Conservation (phyloP, 2,113 vertebrate species). For the Okapia johnstoni region DNA sequence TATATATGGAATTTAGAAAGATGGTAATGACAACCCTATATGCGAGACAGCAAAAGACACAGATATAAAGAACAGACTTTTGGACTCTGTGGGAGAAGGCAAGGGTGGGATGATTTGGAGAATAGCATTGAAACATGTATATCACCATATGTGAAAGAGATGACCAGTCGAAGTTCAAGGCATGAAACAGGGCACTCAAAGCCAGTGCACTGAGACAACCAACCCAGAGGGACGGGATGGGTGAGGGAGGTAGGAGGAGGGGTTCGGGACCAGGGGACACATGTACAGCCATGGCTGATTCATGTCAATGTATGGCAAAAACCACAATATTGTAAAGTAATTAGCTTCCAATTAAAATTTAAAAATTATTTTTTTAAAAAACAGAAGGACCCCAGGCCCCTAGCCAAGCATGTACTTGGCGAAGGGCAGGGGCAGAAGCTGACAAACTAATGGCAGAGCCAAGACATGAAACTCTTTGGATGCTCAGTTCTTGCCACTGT, state of each 20-base stretch:
- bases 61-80: not conserved
- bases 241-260: not conserved
- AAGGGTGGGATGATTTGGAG: not conserved
- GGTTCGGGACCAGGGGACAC: not conserved
- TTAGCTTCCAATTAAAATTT: not conserved
- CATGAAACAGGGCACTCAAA: not conserved
- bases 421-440: fast-evolving
- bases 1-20: not conserved
- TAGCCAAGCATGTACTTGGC: fast-evolving
- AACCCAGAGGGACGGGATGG: not conserved
- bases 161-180: not conserved
- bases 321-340: not conserved
- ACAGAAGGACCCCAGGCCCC: fast-evolving
- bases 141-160: not conserved
- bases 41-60: not conserved
- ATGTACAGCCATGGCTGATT: not conserved
- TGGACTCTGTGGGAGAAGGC: not conserved
- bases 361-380: not conserved
- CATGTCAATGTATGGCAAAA: not conserved
- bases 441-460: not conserved
- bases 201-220: not conserved
- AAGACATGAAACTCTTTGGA: fast-evolving
- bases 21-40: not conserved
- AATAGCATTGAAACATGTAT: not conserved
- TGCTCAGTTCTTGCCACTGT: not conserved